Evolutionary conservation across 2,797 vertebrate genomes (phyloP), one percentile per base, ranked within the genome.

Genomic region (Setipinna tenuifilis): DNA sequence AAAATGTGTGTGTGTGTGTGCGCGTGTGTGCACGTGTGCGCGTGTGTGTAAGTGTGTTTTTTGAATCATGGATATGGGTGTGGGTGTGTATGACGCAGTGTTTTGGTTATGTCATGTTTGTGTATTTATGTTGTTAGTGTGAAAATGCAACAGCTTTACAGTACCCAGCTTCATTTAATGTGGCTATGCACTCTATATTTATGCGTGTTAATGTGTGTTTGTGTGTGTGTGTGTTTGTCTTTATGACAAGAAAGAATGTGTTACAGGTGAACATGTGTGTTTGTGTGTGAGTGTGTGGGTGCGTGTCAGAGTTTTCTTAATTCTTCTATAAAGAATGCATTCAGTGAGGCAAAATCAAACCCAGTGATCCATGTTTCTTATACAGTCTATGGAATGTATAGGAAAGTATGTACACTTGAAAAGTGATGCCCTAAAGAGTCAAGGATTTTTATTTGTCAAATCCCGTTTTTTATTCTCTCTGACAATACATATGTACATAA

Each of bases 41-140:
- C 25, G 65, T 68, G 65, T 68, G 65, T 71, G 65, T 71, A n/a
- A 25, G 25, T 71, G 65, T 71, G 28, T 71, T 25, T 31, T 28
- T 28, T 68, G 62, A 3, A 14, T 25, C 10, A 12, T 65, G 61
- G 23, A 3, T 59, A 17, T 59, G 19, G 23, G 48, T 23, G 46
- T 50, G 41, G 19, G 14, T 10, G 62, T 14, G 12, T 68, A 28
- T 28, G 11, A 68, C 28, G 25, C 23, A 68, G 62, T 68, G 23
- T 68, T 68, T 68, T 11, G 62, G 10, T 28, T 68, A 68, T 68
- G 62, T 28, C 62, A 68, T 68, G 62, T 28, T 68, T 68, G 62
- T 28, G 62, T 68, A 14, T 28, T 68, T 68, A 25, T 65, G 23
- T 68, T 68, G 23, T 68, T 68, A 68, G 10, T 68, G 23, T 28